phyloP scores from a whole-genome alignment of 2,888 invertebrate genomes.

The Chrysina gloriosa region DNA sequence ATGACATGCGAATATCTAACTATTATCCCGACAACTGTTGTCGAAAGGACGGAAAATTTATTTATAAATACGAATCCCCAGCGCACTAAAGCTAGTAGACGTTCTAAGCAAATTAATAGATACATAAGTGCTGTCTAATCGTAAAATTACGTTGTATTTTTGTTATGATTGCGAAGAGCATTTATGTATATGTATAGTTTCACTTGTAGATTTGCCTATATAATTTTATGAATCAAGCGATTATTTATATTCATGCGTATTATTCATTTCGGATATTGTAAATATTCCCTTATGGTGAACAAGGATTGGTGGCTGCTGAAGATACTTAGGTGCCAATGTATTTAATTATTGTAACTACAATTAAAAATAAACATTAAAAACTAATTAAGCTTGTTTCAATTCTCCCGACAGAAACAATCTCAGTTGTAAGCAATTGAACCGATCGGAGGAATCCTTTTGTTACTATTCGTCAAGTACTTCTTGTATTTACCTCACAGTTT shows the following conservation, averaged over 20 bases:
- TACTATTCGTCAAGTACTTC: too few relatives aligned
- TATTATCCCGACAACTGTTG: slow-evolving; percentile 18
- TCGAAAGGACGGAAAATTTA: not conserved
- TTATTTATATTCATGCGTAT: slow-evolving; percentile 12
- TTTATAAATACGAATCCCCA: slow-evolving; percentile 24
- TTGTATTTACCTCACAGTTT: too few relatives aligned
- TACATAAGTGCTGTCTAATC: slow-evolving; percentile 18
- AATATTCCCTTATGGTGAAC: slow-evolving; percentile 45
- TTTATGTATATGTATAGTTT: slow-evolving; percentile 13
- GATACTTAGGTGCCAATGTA: slow-evolving; percentile 51
- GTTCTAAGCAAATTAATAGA: slow-evolving; percentile 13
- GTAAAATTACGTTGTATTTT: slow-evolving; percentile 15
- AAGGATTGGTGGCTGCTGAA: slow-evolving; percentile 53
- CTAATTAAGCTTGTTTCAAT: slow-evolving; percentile 10
- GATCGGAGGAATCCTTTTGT: too few relatives aligned
- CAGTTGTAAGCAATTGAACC: too few relatives aligned
- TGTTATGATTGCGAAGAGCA: not conserved
- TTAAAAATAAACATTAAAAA: slow-evolving; percentile 49
- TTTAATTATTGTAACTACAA: slow-evolving; percentile 54
- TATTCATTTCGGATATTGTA: slow-evolving; percentile 32
- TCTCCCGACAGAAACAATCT: not conserved
- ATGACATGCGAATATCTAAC: slow-evolving; percentile 5
- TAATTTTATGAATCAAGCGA: slow-evolving; percentile 11
- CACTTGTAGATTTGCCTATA: slow-evolving; percentile 17
- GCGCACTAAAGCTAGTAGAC: slow-evolving; percentile 25